These are phyloP conservation scores for Tiliacea aurago DNA, from an alignment of 2,888 invertebrate species.

Conservation along the genomic window DNA sequence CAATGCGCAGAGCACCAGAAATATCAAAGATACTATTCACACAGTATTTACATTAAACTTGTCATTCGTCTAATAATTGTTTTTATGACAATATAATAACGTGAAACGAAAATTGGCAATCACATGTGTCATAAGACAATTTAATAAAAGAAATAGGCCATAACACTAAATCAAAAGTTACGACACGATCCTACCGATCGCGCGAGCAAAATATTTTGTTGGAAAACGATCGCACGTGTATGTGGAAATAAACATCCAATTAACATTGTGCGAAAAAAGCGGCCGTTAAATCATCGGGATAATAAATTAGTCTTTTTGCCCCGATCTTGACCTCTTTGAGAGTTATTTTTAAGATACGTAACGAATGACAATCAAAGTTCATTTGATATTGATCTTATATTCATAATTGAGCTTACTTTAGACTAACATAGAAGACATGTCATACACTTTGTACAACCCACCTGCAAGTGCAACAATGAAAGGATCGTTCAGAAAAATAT, in stretches of 20 bases:
- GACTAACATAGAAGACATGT: not conserved
- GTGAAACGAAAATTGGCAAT: constrained; percentile 52
- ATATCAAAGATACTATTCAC: not conserved
- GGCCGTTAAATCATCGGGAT: constrained; percentile 53
- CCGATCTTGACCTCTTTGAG: constrained; percentile 59
- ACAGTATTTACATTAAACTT: constrained; percentile 11
- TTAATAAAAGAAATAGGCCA: constrained; percentile 65
- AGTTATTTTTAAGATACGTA: constrained; percentile 43
- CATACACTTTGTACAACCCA: too few species aligned
- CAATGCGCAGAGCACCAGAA: not conserved
- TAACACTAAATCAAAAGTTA: constrained; percentile 63
- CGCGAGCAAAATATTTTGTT: constrained; percentile 47
- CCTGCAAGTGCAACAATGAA: not conserved
- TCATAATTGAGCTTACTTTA: constrained; percentile 12
- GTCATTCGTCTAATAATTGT: constrained; percentile 41
- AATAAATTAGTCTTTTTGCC: constrained; percentile 53
- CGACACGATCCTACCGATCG: constrained; percentile 40
- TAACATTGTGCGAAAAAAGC: constrained; percentile 59
- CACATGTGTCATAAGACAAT: constrained; percentile 61
- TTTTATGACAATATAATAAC: constrained; percentile 67
- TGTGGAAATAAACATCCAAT: constrained; percentile 60
- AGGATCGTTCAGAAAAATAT: not conserved
- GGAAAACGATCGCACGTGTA: constrained; percentile 42
- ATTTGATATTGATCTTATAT: not conserved
- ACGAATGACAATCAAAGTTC: constrained; percentile 29